A percentile compares a stretch with the other conserved stretches of the same genome.
Evolutionary conservation across 2,888 invertebrate genomes (phyloP).

Genomic region (Pharmacophagus antenor): DNA sequence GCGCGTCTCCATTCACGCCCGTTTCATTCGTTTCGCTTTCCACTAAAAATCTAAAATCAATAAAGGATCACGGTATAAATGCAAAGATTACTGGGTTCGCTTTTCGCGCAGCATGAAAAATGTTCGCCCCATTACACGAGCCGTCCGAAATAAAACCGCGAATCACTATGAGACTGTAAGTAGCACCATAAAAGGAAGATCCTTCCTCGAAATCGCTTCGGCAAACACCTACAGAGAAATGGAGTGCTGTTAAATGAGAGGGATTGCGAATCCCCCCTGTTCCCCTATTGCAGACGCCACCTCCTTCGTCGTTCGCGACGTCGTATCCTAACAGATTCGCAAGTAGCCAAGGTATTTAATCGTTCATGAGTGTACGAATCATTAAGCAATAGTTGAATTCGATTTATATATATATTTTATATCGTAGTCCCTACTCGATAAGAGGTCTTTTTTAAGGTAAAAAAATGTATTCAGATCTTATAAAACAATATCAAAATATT

Average conservation of each 20-base stretch:
- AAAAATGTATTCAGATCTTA: background rate
- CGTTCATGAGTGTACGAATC: slow-evolving; percentile 52
- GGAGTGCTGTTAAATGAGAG: slow-evolving; percentile 80
- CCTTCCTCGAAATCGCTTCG: slow-evolving; percentile 74
- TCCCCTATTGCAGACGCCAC: slow-evolving; percentile 42
- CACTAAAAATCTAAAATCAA: slow-evolving; percentile 81
- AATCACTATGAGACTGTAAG: slow-evolving; percentile 79
- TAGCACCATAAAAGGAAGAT: slow-evolving; percentile 76
- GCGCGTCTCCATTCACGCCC: slow-evolving; percentile 76
- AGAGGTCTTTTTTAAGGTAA: background rate
- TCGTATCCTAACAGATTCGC: slow-evolving; percentile 64
- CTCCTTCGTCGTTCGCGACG: slow-evolving; percentile 45
- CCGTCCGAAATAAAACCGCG: slow-evolving; percentile 80
- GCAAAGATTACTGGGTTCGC: slow-evolving; percentile 78
- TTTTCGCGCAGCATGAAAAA: slow-evolving; percentile 74
- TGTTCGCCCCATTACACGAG: slow-evolving; percentile 74
- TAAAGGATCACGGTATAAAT: slow-evolving; percentile 80
- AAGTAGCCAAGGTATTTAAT: slow-evolving; percentile 60
- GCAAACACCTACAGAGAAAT: slow-evolving; percentile 79
- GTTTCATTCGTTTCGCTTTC: slow-evolving; percentile 78
- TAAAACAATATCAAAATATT: too few relatives aligned
- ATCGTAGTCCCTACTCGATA: too few relatives aligned
- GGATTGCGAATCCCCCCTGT: slow-evolving; percentile 61
- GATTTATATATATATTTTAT: slow-evolving; percentile 19
- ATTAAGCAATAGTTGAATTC: slow-evolving; percentile 49